These are phyloP conservation scores for Melanotaenia nigrans DNA, from an alignment of 2,797 vertebrate genomes.

Conservation along the genomic window DNA sequence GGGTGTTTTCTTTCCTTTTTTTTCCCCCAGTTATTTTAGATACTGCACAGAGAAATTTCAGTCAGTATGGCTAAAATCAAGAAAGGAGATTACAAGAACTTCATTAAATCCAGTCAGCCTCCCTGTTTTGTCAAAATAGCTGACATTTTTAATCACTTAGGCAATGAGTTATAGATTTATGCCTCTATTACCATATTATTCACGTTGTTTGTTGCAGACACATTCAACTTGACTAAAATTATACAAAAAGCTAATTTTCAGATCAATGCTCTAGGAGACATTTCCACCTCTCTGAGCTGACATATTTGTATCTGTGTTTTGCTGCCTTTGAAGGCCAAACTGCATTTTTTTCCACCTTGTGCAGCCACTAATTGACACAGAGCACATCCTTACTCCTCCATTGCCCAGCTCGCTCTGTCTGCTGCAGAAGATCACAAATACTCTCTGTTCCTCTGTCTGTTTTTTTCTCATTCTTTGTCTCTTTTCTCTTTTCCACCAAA, in stretches of 20 bases:
- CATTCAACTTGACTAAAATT: not conserved
- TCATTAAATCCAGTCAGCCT: not conserved
- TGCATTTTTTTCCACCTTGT: constrained; percentile 52
- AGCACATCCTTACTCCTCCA: constrained; percentile 60
- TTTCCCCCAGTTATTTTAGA: no score
- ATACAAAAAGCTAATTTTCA: constrained; percentile 17
- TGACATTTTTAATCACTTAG: constrained; percentile 5
- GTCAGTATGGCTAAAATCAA: not conserved
- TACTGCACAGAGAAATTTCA: no score
- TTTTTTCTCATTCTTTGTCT: constrained; percentile 40
- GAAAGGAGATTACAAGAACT: not conserved
- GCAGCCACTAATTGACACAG: constrained; percentile 70
- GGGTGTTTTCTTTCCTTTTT: no score
- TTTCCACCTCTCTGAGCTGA: constrained; percentile 17
- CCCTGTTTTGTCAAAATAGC: constrained; percentile 10
- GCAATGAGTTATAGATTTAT: not conserved
- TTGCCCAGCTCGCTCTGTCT: constrained; percentile 52
- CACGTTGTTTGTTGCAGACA: constrained; percentile 7
- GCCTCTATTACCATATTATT: not conserved
- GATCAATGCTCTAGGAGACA: constrained; percentile 4
- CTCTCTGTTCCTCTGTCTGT: constrained; percentile 33
- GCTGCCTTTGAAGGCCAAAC: constrained; percentile 64
- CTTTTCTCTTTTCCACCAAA: constrained; percentile 48
- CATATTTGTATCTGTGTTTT: constrained; percentile 26
- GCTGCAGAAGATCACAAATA: constrained; percentile 63